Evolutionary conservation across 1,140 invertebrate species (phyloP), one percentile per base, ranked within the genome.

Genomic region (Drosophila lowei): DNA sequence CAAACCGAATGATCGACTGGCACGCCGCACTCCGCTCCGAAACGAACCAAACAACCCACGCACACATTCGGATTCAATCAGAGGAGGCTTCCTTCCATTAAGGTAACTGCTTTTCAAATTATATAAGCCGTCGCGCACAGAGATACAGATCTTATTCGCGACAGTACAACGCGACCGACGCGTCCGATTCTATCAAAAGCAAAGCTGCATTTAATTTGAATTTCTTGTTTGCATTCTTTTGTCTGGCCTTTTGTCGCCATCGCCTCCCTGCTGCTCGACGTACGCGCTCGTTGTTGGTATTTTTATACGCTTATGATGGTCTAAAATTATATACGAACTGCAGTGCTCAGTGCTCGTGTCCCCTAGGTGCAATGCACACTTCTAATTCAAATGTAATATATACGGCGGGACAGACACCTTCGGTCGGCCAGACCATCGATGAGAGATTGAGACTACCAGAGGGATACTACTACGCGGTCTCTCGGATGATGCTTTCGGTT

Each of bases 341-440:
- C 57, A 63, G n/a, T 23, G 56, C 11, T 38, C 8, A 30, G 34
- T 18, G 65, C 65, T 67, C 62, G 50, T 66, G 42, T 52, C 56
- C 76, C 74, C 68, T 63, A 68, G 73, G 41, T 83, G 83, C 84
- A 88, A 88, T 79, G 61, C 62, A 83, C 83, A 89, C 83, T 88
- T 88, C 75, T 89, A 88, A 89, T 88, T 89, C 64, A 63, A 78
- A 59, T 86, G 74, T 88, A 88, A 86, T 81, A 75, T 83, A 88
- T 64, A 86, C 66, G 73, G 11, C 34, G 60, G 54, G 61, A 43
- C 52, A 49, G 72, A 38, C 50, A 43, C 52, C 49, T 58, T 80
- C 61, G 77, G 72, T 77, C 73, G 73, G 28, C 60, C 44, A 61
- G 43, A 60, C 43, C n/a, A 44, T 34, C 28, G 8, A 34, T 49